A percentile compares a stretch with the other conserved stretches of the same genome.
phyloP scores from a whole-genome alignment of 2,888 invertebrate species.

The Philhelius pedissequus region DNA sequence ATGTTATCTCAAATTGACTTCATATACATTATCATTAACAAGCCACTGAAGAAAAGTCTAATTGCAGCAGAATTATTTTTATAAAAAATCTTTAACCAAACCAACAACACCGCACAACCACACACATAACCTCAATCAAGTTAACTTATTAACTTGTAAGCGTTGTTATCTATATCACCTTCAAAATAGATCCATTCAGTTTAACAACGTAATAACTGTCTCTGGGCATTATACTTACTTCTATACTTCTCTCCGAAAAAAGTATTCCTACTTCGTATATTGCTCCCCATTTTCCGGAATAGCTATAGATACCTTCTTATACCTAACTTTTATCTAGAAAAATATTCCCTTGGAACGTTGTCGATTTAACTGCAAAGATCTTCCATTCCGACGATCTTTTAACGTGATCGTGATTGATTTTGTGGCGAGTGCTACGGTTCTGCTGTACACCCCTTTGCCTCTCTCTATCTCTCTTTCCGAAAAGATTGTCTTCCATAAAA shows the following conservation, averaged over 20 bases:
- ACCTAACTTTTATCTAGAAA: constrained; percentile 3
- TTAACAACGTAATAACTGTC: constrained; percentile 57
- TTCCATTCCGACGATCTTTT: constrained; percentile 53
- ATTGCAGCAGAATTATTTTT: too few species aligned
- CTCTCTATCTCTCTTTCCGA: background rate
- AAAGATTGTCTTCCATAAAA: background rate
- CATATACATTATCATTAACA: too few species aligned
- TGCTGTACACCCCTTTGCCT: background rate
- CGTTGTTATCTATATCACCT: constrained; percentile 36
- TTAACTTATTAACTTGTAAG: constrained; percentile 50
- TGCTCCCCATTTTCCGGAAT: background rate
- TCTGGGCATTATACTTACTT: constrained; percentile 6
- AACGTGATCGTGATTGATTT: constrained; percentile 66
- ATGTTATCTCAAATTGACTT: too few species aligned
- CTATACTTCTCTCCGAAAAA: background rate
- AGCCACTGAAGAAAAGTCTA: too few species aligned
- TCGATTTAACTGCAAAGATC: constrained; percentile 47
- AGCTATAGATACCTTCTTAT: background rate
- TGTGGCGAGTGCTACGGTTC: constrained; percentile 46
- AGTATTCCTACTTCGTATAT: constrained; percentile 6
- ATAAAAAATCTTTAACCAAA: too few species aligned
- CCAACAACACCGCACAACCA: background rate
- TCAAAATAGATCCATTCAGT: constrained; percentile 45
- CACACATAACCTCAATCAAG: constrained; percentile 9
- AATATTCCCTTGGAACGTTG: constrained; percentile 30